A percentile compares a stretch with the other conserved stretches of the same genome.
Conservation (phyloP, 2,888 invertebrate genomes). For the Andrena flavipes region DNA sequence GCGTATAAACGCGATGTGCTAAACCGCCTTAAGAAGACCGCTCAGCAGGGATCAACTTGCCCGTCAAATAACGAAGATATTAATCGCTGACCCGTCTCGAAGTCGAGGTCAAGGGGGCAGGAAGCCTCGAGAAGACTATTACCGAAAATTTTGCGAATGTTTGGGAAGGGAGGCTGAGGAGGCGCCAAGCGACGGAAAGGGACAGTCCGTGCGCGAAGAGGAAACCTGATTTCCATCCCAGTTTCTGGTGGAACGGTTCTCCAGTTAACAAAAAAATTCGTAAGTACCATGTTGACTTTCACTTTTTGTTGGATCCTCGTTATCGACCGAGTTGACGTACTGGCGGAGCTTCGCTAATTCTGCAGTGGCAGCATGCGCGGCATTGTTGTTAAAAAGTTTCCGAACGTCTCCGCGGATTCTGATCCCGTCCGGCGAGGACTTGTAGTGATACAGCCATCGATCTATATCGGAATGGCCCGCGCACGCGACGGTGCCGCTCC, state of each 20-base stretch:
- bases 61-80: neutral
- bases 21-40: neutral
- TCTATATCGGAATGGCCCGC: constrained; percentile 9
- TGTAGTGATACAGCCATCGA: constrained; percentile 6
- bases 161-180: neutral
- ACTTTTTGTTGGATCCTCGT: neutral
- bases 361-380: neutral
- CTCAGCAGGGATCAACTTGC: neutral
- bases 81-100: constrained; percentile 1
- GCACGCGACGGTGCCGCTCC: constrained; percentile 14
- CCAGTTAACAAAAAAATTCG: constrained; percentile 25
- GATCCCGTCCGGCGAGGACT: neutral
- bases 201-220: neutral
- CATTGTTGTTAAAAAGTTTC: neutral
- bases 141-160: constrained; percentile 13
- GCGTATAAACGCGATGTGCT: constrained; percentile 22
- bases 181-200: neutral
- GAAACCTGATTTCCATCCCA: constrained; percentile 3
- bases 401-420: neutral
- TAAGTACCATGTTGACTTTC: constrained; percentile 21
- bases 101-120: neutral
- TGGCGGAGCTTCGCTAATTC: neutral
- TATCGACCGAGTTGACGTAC: neutral
- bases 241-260: constrained; percentile 10
- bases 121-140: neutral